Evolutionary conservation across 2,113 vertebrate genomes (phyloP).

Genomic region (Octodon degus): DNA sequence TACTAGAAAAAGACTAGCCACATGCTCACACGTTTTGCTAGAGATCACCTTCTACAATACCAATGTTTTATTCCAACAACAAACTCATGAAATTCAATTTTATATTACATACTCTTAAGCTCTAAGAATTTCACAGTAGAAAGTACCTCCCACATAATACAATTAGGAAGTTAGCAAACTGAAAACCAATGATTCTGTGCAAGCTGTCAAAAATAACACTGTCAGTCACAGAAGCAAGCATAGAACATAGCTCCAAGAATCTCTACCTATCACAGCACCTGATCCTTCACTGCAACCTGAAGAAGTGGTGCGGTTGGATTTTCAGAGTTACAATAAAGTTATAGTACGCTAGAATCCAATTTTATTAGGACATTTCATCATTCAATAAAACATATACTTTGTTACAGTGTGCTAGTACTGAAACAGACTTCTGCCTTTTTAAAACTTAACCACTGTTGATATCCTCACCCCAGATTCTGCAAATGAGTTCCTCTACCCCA

Average conservation of each 20-base stretch:
- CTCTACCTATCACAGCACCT: not conserved
- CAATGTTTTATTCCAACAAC: not conserved
- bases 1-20: not conserved
- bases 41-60: constrained; percentile 17
- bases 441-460: constrained; percentile 19
- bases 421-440: not conserved
- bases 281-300: not conserved
- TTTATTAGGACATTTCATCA: constrained; percentile 34
- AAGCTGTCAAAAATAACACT: not conserved
- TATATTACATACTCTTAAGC: not conserved
- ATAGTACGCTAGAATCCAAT: not conserved
- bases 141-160: not conserved
- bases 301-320: not conserved
- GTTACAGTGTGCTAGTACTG: not conserved
- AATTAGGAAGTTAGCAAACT: not conserved
- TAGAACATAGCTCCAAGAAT: not conserved
- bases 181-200: not conserved
- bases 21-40: not conserved
- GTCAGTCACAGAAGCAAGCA: not conserved
- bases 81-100: not conserved
- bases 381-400: not conserved
- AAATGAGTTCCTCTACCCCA: not conserved
- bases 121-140: not conserved
- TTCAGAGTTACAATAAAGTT: not conserved
- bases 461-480: not conserved